Conservation (phyloP, 2,113 vertebrate species). For the Rhynchopsitta pachyrhyncha region DNA sequence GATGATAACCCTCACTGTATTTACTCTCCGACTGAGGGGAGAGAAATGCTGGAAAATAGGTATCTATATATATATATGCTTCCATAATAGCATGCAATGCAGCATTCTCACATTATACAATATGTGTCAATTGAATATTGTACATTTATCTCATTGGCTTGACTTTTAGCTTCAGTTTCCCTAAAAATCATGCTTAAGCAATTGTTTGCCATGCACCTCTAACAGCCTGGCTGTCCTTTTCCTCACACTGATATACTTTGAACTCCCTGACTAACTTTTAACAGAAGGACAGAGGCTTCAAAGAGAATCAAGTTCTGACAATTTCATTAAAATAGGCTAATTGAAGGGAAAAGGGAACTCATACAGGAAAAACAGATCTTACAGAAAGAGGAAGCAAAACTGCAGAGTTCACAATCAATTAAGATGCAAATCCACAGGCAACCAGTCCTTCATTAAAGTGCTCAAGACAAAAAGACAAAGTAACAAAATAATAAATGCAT, state of each 20-base stretch:
- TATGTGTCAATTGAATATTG: not conserved
- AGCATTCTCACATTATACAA: not conserved
- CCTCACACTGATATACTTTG: not conserved
- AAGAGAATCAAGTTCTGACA: not conserved
- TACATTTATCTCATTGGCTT: not conserved
- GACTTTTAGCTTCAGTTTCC: not conserved
- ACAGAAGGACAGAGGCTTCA: not conserved
- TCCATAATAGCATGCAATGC: not conserved
- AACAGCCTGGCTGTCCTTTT: not conserved
- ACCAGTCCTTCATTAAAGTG: not conserved
- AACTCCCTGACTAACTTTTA: not conserved
- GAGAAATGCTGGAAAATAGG: not conserved
- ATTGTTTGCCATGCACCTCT: not conserved
- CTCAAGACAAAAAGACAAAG: not conserved
- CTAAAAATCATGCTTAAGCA: not conserved
- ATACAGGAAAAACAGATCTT: not conserved
- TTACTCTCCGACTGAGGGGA: not conserved
- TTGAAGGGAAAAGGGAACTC: not conserved
- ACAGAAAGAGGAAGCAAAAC: not conserved
- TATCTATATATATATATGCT: not conserved
- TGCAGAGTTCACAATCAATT: not conserved
- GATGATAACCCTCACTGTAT: not conserved
- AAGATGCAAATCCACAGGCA: not conserved
- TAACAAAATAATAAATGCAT: not conserved
- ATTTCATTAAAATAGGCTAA: not conserved